A percentile compares a stretch with the other conserved stretches of the same genome.
Conservation (phyloP, 2,113 vertebrate genomes). For the Oreochromis tanganicae region DNA sequence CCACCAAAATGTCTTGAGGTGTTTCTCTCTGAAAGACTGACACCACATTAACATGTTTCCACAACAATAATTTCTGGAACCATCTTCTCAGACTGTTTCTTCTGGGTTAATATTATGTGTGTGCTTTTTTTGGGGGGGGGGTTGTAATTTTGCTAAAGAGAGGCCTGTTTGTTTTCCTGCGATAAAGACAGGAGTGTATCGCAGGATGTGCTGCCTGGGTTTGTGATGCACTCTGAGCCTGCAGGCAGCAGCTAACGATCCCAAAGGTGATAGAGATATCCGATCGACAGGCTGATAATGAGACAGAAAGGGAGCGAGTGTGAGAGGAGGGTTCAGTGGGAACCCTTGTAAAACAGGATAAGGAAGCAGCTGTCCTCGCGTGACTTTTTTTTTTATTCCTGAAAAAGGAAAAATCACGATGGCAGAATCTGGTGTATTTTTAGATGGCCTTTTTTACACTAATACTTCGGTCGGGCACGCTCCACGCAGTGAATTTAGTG, state of each 20-base stretch:
- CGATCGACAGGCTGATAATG: conserved; percentile 56
- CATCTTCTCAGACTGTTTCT: not conserved
- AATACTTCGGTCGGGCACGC: not conserved
- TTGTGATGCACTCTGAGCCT: not conserved
- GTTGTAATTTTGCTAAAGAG: not conserved
- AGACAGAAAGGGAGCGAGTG: conserved; percentile 42
- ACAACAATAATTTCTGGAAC: not conserved
- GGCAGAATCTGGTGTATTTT: conserved; percentile 55
- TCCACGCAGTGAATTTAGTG: conserved; percentile 20
- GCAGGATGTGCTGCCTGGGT: not conserved
- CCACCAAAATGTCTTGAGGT: not conserved
- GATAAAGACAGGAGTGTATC: not conserved
- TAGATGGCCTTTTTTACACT: conserved; percentile 55
- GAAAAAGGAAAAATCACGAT: conserved; percentile 41
- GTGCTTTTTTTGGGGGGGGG: not conserved
- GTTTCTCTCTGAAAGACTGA: not conserved
- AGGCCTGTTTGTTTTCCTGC: not conserved
- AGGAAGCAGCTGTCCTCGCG: conserved; percentile 35
- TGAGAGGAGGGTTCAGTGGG: conserved; percentile 37
- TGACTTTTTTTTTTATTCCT: conserved; percentile 43
- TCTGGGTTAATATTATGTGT: not conserved
- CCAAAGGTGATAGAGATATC: conserved; percentile 55
- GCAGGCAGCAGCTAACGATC: conserved; percentile 43
- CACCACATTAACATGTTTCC: not conserved
- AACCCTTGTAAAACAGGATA: conserved; percentile 43